phyloP scores from a whole-genome alignment of 2,113 vertebrate genomes.

The Forbesichthys papilliferus region DNA sequence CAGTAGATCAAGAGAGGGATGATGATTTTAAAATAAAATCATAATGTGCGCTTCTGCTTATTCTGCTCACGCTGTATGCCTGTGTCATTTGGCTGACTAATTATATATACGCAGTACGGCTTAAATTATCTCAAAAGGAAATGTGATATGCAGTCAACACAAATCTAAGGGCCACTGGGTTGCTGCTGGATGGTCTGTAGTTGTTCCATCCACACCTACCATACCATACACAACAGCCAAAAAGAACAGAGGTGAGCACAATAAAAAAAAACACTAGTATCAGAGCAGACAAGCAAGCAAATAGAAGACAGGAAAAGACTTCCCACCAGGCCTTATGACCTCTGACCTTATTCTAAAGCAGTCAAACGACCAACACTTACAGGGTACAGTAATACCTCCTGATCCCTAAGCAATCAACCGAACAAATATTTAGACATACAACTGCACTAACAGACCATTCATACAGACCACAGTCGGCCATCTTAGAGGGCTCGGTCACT shows the following conservation, averaged over 20 bases:
- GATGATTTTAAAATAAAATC: too few species aligned
- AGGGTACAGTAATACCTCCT: slow-evolving; percentile 47
- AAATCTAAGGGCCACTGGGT: too few species aligned
- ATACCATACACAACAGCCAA: too few species aligned
- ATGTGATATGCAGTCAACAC: too few species aligned
- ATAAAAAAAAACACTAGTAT: slow-evolving; percentile 27
- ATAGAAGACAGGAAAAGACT: slow-evolving; percentile 22
- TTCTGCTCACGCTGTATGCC: too few species aligned
- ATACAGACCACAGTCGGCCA: slow-evolving; percentile 22
- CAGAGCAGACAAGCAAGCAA: slow-evolving; percentile 17
- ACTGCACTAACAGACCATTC: slow-evolving; percentile 27
- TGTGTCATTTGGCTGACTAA: too few species aligned
- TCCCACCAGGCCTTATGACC: slow-evolving; percentile 21
- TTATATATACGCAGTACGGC: too few species aligned
- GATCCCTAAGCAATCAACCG: slow-evolving; percentile 28
- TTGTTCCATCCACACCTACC: too few species aligned
- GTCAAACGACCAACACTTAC: slow-evolving; percentile 26
- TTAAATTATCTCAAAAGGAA: too few species aligned
- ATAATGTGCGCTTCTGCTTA: too few species aligned
- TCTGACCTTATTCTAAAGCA: slow-evolving; percentile 20
- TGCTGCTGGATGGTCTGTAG: too few species aligned
- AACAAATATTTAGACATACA: slow-evolving; percentile 25
- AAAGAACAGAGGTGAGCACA: not conserved
- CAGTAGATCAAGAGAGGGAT: too few species aligned
- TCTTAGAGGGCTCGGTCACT: slow-evolving; percentile 12